Percentiles rank a stretch among this genome's conserved stretches.
Conservation (phyloP, 2,113 vertebrate genomes). For the Girardinichthys multiradiatus region DNA sequence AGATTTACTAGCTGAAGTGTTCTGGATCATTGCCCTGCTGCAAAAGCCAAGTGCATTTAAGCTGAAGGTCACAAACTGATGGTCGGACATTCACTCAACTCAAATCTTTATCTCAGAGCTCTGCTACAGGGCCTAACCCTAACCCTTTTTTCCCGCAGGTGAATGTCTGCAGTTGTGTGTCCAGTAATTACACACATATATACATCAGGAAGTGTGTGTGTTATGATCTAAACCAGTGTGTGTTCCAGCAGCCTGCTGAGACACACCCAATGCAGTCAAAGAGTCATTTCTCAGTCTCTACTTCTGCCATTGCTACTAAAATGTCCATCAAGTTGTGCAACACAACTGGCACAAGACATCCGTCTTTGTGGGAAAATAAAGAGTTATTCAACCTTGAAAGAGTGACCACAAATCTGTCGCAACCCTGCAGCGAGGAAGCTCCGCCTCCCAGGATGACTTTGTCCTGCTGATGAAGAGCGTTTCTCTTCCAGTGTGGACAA, state of each 20-base stretch:
- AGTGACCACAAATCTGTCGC: not conserved
- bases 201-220: not conserved
- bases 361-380: not conserved
- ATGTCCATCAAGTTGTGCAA: slow-evolving; percentile 35
- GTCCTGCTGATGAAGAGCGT: not conserved
- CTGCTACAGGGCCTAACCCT: not conserved
- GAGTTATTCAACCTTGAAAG: slow-evolving; percentile 22
- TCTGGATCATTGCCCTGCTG: too few relatives aligned
- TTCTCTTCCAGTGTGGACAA: too few relatives aligned
- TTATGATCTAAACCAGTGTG: slow-evolving; percentile 8
- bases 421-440: not conserved
- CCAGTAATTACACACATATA: not conserved
- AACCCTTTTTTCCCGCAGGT: not conserved
- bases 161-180: not conserved
- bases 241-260: slow-evolving; percentile 16
- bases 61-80: too few relatives aligned
- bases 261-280: slow-evolving; percentile 7
- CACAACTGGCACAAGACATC: not conserved
- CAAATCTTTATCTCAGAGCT: not conserved
- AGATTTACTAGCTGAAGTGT: too few relatives aligned
- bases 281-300: slow-evolving; percentile 27
- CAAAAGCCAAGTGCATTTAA: too few relatives aligned
- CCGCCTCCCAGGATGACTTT: not conserved
- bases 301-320: slow-evolving; percentile 29
- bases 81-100: too few relatives aligned